phyloP scores from a whole-genome alignment of 2,113 vertebrate genomes.

The Onychostruthus taczanowskii region DNA sequence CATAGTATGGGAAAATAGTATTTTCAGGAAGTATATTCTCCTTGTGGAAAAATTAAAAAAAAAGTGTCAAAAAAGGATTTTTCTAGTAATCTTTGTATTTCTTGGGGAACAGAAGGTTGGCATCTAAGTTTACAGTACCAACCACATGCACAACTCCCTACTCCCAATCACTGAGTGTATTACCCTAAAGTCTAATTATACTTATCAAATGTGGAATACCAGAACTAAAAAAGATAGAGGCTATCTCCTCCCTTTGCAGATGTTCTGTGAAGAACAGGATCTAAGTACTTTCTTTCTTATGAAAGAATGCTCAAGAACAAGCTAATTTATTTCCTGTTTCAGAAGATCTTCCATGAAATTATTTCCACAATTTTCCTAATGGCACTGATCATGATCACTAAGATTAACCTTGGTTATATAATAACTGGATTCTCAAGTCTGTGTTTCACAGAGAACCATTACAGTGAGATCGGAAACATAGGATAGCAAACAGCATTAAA shows the following conservation, averaged over 20 bases:
- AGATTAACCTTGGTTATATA: constrained; percentile 7
- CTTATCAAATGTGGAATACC: background rate
- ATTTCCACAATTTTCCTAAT: constrained; percentile 69
- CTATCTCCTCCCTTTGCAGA: background rate
- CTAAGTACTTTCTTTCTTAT: background rate
- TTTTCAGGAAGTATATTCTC: constrained; percentile 24
- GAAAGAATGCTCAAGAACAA: background rate
- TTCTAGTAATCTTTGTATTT: background rate
- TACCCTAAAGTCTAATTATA: background rate
- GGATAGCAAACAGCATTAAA: constrained; percentile 7
- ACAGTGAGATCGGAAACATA: constrained; percentile 16
- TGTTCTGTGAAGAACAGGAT: background rate
- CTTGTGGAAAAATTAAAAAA: background rate
- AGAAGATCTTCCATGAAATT: background rate
- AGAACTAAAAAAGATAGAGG: background rate
- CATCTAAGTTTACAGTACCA: background rate
- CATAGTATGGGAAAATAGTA: background rate
- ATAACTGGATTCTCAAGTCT: constrained; percentile 29
- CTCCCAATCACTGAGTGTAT: background rate
- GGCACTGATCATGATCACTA: constrained; percentile 72
- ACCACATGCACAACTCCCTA: background rate
- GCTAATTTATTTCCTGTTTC: background rate
- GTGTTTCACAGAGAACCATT: constrained; percentile 5
- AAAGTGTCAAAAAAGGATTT: background rate
- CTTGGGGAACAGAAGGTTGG: background rate